Evolutionary conservation across 2,113 vertebrate species (phyloP), one percentile per base, ranked within the genome.

Genomic region (Tor tambroides): DNA sequence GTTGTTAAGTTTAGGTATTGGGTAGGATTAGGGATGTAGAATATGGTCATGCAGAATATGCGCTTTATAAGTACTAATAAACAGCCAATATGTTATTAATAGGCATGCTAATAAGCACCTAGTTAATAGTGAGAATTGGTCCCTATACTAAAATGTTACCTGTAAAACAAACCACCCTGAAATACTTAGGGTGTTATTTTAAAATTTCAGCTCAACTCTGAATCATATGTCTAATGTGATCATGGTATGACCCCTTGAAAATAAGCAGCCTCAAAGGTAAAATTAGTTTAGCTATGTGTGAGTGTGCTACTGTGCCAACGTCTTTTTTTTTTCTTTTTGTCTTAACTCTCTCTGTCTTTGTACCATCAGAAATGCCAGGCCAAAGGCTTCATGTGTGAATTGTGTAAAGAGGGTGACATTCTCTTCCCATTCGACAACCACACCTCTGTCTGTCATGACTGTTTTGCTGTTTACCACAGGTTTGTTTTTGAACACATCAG

Each of bases 371-470:
- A 96, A 54, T 99, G 98, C 92, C 98, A 99, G 91, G 98, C 98
- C 32, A 99, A 99, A 92, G 98, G 98, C 67, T 99, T 99, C 0
- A 97, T 99, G 84, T 99, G 98, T n/a, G 98, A 99, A 91, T 96
- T 99, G 88, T 99, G 98, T 92, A 97, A 97, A 87, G 97, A 99
- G 88, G 98, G 98, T 0, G 98, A 99, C 0, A 96, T 98, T 89
- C 95, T 99, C 26, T 99, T 99, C 91, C 98, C 98, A 11, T 99
- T 99, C 3, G 98, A 99, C 94, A 99, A 98, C 93, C 98, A 99
- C 94, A 99, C 98, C 0, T 98, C 98, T 0, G 96, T 99, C 86
- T 99, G 98, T 85, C 92, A 95, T 0, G 97, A 98, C 90, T 99
- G 98, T 91, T 96, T 98, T 0, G 97, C 98, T 0, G 98, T 99